These are phyloP conservation scores for Tethea ocularis DNA, from an alignment of 2,888 invertebrate genomes.

Conservation along the genomic window DNA sequence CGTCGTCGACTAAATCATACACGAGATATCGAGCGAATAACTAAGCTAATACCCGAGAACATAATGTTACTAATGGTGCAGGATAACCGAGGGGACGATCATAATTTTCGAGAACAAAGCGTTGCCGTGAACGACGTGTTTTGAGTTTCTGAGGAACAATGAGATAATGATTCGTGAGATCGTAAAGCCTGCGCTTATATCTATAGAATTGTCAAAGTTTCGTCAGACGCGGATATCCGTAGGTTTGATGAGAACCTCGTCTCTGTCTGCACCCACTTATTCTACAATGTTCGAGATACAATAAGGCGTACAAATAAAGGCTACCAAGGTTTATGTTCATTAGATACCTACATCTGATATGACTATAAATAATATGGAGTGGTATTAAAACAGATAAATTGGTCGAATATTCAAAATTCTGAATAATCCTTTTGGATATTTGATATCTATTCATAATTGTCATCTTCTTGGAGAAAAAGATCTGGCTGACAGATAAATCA, in stretches of 20 bases:
- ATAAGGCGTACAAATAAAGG: conserved; percentile 8
- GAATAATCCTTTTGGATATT: no score
- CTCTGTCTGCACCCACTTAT: conserved; percentile 23
- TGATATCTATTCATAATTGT: no score
- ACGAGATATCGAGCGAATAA: conserved; percentile 44
- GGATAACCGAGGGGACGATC: conserved; percentile 71
- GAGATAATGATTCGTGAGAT: conserved; percentile 74
- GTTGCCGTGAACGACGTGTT: conserved; percentile 62
- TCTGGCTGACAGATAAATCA: background rate
- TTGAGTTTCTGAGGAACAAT: conserved; percentile 67
- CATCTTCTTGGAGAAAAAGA: background rate
- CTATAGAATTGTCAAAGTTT: conserved; percentile 64
- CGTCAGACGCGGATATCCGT: conserved; percentile 45
- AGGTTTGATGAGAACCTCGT: conserved; percentile 57
- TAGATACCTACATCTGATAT: background rate
- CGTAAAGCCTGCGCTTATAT: conserved; percentile 63
- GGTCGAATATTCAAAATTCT: background rate
- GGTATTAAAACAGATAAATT: background rate
- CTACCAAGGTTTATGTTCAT: conserved; percentile 1
- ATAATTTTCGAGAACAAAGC: conserved; percentile 75
- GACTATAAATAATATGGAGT: background rate
- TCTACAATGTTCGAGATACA: conserved; percentile 17
- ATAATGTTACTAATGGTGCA: conserved; percentile 70
- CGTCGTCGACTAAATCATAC: conserved; percentile 41
- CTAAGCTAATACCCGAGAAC: conserved; percentile 61